Evolutionary conservation across 1,140 invertebrate species (phyloP), one percentile per base, ranked within the genome.

Genomic region (Lithobius niger): DNA sequence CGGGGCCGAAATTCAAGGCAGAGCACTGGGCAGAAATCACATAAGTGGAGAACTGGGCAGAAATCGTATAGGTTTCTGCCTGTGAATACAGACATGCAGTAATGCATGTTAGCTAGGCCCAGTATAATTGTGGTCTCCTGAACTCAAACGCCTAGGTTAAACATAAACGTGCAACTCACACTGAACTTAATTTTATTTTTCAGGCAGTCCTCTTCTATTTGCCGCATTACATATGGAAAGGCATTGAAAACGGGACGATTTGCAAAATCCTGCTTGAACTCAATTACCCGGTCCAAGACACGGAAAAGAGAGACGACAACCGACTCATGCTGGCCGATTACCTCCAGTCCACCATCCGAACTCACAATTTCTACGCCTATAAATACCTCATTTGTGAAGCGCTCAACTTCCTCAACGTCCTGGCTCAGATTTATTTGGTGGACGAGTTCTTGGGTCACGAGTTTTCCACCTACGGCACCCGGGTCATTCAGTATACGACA

Each of bases 151-250:
- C n/a, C n/a, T n/a, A n/a, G n/a, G n/a, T n/a, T n/a, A n/a, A n/a
- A n/a, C n/a, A n/a, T n/a, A n/a, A n/a, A n/a, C n/a, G n/a, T n/a
- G n/a, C n/a, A n/a, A n/a, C n/a, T n/a, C n/a, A n/a, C n/a, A n/a
- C n/a, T n/a, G n/a, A n/a, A n/a, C n/a, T n/a, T n/a, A n/a, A n/a
- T n/a, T n/a, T n/a, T n/a, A n/a, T 69, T 16, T 59, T 75, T 19
- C 69, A 73, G 62, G 73, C 79, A 2, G 83, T 76, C 45, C 58
- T 73, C 54, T 77, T 76, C 63, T 76, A 76, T 58, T 61, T 70
- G 31, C 73, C 76, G 1, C 69, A 71, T 36, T 72, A 70, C 22
- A 62, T 77, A 57, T 78, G 76, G 76, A 57, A 51, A 28, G 27
- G 16, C 4, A 6, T 53, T 3, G 52, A 53, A 47, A 3, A 24